Evolutionary conservation across 2,113 vertebrate species (phyloP).

Genomic region (Percina caprodes): DNA sequence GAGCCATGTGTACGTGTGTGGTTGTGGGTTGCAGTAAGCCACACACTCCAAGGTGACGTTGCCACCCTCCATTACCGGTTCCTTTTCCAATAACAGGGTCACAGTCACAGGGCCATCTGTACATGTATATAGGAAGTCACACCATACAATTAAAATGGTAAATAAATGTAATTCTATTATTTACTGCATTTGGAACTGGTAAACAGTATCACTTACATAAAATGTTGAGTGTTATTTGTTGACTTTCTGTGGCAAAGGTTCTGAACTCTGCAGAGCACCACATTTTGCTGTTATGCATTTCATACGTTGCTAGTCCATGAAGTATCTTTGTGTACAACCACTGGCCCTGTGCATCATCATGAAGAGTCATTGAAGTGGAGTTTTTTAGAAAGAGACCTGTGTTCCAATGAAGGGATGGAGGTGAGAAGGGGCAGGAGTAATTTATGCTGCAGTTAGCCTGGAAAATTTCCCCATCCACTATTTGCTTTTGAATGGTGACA

Average conservation of each 20-base stretch:
- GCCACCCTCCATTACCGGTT: conserved; percentile 27
- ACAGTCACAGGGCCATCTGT: conserved; percentile 61
- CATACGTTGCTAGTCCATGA: not conserved
- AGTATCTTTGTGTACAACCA: conserved; percentile 31
- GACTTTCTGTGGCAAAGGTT: conserved; percentile 16
- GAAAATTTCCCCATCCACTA: conserved; percentile 41
- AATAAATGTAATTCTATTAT: not conserved
- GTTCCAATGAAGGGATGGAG: conserved; percentile 50
- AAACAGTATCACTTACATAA: conserved; percentile 48
- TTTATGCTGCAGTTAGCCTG: conserved; percentile 40
- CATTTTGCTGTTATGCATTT: conserved; percentile 37
- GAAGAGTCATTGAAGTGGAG: not conserved
- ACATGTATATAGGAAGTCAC: not conserved
- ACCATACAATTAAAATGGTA: not conserved
- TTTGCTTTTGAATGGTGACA: not conserved
- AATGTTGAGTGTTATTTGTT: conserved; percentile 30
- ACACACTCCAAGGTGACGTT: conserved; percentile 40
- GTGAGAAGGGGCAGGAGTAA: conserved; percentile 54
- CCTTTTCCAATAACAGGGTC: not conserved
- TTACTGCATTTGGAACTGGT: not conserved
- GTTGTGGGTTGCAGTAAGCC: conserved; percentile 38
- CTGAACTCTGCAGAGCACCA: conserved; percentile 40
- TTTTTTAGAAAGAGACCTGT: not conserved
- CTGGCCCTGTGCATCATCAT: fast-evolving
- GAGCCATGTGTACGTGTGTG: conserved; percentile 54